Percentiles rank a stretch among this genome's conserved stretches.
These are phyloP conservation scores for Micoletzkya japonica DNA, from an alignment of 2,888 invertebrate genomes.

Conservation along the genomic window DNA sequence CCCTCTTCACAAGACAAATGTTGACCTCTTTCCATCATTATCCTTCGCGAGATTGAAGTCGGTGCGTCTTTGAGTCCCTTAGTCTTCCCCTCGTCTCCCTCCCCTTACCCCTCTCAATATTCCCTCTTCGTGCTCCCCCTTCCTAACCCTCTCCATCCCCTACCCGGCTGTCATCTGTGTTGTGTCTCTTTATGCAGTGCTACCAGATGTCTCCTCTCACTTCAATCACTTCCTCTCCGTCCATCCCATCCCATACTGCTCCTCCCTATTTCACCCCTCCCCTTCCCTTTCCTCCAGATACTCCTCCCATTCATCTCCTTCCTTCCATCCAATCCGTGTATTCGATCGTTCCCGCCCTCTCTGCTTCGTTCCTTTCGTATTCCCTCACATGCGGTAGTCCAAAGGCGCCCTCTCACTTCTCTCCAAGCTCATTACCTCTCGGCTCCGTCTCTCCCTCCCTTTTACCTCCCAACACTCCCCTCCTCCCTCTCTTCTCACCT, in stretches of 20 bases:
- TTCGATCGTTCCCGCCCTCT: conserved; percentile 1
- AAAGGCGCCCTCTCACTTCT: conserved; percentile 1
- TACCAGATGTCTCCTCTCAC: too few species aligned
- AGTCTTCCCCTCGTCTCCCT: too few species aligned
- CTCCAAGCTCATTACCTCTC: not conserved
- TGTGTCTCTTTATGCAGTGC: conserved; percentile 10
- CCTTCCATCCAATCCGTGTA: not conserved
- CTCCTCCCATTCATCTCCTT: not conserved
- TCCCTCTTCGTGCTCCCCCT: too few species aligned
- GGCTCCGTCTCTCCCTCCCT: not conserved
- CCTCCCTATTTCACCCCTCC: not conserved
- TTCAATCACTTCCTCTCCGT: too few species aligned
- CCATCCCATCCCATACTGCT: conserved; percentile 15
- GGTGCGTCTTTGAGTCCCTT: too few species aligned
- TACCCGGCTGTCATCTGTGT: too few species aligned
- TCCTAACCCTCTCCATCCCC: too few species aligned
- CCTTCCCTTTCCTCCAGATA: not conserved
- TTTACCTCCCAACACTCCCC: not conserved
- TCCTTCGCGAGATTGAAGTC: too few species aligned
- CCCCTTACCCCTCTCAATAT: too few species aligned
- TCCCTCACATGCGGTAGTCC: not conserved
- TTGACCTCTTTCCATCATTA: too few species aligned
- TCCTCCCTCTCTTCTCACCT: not conserved
- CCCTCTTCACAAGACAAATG: too few species aligned
- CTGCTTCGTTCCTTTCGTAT: not conserved